Base-by-base conservation (phyloP, 2,797 vertebrate genomes). In the Podargus strigoides region DNA sequence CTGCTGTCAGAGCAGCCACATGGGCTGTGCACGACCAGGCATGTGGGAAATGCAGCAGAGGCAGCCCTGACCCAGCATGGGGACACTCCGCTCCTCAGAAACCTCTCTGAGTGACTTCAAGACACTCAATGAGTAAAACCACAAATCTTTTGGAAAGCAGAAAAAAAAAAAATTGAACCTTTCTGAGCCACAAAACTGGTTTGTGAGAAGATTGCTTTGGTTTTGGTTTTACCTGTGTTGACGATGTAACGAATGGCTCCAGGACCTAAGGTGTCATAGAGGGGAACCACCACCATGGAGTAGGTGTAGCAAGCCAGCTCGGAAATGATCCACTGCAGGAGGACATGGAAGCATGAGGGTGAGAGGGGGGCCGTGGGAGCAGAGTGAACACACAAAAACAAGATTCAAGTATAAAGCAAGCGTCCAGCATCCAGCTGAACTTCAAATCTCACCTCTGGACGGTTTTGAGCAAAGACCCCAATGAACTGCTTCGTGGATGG, bases 221-320 rank as follows among this genome's bases (percentile, higher is more conserved):
- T 68, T 55, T 56, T 67, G 19, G 0, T 92, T 96, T 98, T 97
- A 99, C 99, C 99, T 83, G 98, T 99, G 97, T 99, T 99, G 77
- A 99, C 98, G 93, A 99, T 99, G 97, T 99, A 99, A 78, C 98
- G 98, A 96, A 99, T 99, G 79, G 99, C 98, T n/a, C 99, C 99
- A 10, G 98, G 98, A 32, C 99, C 99, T 41, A 99, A 96, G 6
- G 99, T 99, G 96, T 99, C 99, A 19, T 99, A 99, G 30, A 99
- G 98, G 0, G 99, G 99, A 77, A 99, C 99, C 85, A 99, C 99
- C 95, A 99, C 99, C 99, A 99, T 99, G 77, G 99, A 99, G 96
- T 99, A 99, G 3, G 99, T 99, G 97, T 99, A 99, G 96, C 99
- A 99, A 68, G 99, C 99, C 81, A 99, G 97, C 96, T 99, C 99